These are phyloP conservation scores for Grammomys dolichurus DNA, from an alignment of 2,113 vertebrate species.

Conservation along the genomic window DNA sequence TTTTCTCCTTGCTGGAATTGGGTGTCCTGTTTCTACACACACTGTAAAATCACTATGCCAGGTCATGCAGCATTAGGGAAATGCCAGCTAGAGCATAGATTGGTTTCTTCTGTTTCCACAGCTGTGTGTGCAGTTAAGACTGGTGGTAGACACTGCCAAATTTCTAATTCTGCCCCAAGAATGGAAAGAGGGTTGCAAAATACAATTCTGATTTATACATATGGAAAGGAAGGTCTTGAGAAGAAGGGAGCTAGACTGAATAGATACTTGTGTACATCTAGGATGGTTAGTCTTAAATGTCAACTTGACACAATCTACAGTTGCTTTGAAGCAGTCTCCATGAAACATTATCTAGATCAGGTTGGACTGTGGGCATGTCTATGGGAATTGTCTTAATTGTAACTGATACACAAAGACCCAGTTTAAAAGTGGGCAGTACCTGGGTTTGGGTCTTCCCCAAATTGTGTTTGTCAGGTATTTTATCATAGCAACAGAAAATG, in stretches of 20 bases:
- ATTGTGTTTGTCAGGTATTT: not conserved
- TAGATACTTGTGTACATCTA: not conserved
- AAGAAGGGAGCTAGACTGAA: not conserved
- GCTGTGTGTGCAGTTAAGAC: not conserved
- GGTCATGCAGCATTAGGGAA: not conserved
- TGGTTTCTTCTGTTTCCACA: not conserved
- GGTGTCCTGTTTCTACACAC: not conserved
- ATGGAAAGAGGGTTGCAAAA: not conserved
- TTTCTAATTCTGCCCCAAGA: not conserved
- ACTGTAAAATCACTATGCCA: not conserved
- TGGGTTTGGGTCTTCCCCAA: not conserved
- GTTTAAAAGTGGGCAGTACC: not conserved
- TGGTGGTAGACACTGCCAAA: not conserved
- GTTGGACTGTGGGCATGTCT: not conserved
- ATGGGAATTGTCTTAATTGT: not conserved
- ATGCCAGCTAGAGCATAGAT: accelerated
- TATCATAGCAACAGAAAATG: not conserved
- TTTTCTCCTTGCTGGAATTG: not conserved
- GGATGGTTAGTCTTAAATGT: not conserved
- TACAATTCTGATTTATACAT: not conserved
- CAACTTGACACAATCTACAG: not conserved
- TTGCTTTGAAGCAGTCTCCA: no score
- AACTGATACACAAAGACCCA: not conserved
- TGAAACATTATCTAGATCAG: not conserved
- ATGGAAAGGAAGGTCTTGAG: not conserved